These are phyloP conservation scores for Semotilus atromaculatus DNA, from an alignment of 2,797 vertebrate species.

Conservation along the genomic window DNA sequence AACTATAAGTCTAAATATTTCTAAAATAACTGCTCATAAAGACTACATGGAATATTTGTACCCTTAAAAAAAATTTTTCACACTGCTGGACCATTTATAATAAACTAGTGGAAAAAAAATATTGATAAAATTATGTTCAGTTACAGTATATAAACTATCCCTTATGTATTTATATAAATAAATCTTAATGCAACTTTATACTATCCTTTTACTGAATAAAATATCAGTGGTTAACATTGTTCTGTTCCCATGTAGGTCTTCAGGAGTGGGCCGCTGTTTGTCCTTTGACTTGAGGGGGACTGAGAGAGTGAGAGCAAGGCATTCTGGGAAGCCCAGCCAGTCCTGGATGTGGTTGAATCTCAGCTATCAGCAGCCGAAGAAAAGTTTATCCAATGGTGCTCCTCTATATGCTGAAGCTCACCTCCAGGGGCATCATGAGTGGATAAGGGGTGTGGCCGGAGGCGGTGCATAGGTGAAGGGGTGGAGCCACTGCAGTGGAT, in stretches of 20 bases:
- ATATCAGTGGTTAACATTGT: conserved; percentile 4
- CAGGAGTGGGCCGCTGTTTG: conserved; percentile 13
- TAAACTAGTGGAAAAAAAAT: neutral
- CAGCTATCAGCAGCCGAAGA: conserved; percentile 31
- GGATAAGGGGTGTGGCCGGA: conserved; percentile 42
- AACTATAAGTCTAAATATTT: neutral
- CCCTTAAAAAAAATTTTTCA: neutral
- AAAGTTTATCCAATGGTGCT: neutral
- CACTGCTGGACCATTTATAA: neutral
- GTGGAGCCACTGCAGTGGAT: conserved; percentile 26
- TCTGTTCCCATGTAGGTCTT: conserved; percentile 46
- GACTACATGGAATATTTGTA: neutral
- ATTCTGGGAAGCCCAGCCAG: conserved; percentile 34
- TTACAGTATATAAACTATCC: neutral
- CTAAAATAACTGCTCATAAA: neutral
- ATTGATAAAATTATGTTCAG: neutral
- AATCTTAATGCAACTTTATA: neutral
- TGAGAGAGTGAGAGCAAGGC: conserved; percentile 12
- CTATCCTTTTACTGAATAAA: neutral
- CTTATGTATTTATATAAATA: neutral
- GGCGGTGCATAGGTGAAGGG: conserved; percentile 30
- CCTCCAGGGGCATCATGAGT: conserved; percentile 30
- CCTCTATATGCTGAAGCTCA: conserved; percentile 13
- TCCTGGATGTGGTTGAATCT: conserved; percentile 55
- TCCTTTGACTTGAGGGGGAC: conserved; percentile 27